These are phyloP conservation scores for Crocodylus rhombifer DNA, from an alignment of 2,797 vertebrate genomes.

Conservation along the genomic window DNA sequence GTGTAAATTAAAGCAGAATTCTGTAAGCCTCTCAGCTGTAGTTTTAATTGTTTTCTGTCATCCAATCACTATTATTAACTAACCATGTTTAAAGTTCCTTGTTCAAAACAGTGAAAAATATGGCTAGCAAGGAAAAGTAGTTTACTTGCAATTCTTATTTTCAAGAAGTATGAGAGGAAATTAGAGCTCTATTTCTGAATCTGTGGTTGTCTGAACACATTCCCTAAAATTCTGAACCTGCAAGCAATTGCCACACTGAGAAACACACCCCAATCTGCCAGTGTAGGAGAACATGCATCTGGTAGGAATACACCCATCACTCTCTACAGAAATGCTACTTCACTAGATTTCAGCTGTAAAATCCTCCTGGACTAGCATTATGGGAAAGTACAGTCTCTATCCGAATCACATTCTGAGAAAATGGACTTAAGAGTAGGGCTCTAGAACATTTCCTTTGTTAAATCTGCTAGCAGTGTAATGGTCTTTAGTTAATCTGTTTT, in stretches of 20 bases:
- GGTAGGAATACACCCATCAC: not conserved
- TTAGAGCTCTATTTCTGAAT: not conserved
- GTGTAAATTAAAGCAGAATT: constrained; percentile 11
- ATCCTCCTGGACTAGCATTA: not conserved
- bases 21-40: not conserved
- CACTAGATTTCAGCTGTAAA: too few relatives aligned
- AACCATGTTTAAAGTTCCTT: not conserved
- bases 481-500: not conserved
- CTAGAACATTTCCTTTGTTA: not conserved
- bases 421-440: not conserved
- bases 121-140: not conserved
- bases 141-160: not conserved
- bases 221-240: not conserved
- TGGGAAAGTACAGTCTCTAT: not conserved
- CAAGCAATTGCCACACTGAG: not conserved
- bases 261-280: not conserved
- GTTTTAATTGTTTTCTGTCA: not conserved
- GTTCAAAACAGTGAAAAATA: not conserved
- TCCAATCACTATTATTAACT: not conserved
- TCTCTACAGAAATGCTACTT: not conserved
- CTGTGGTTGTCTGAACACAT: not conserved
- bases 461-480: not conserved
- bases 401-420: not conserved
- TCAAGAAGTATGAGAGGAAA: not conserved
- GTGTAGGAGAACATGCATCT: not conserved